phyloP scores from a whole-genome alignment of 2,888 invertebrate species.

The Psylliodes chrysocephalus region DNA sequence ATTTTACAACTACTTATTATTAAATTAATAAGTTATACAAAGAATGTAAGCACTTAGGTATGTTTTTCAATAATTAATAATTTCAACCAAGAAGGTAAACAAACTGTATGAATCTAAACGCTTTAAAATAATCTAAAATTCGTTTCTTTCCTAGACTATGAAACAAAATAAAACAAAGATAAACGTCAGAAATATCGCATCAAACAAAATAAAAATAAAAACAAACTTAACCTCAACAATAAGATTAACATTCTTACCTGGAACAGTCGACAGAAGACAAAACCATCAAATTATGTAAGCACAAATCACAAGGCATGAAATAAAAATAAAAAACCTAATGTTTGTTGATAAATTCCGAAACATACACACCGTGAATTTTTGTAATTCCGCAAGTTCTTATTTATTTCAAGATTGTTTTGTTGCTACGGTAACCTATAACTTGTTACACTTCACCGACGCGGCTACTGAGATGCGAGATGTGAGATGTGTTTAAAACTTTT shows the following conservation, averaged over 20 bases:
- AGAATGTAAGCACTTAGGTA: too few species aligned
- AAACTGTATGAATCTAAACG: too few species aligned
- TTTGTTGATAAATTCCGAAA: constrained; percentile 17
- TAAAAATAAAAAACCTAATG: constrained; percentile 1
- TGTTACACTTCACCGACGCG: background rate
- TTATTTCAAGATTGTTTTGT: background rate
- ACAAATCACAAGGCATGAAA: constrained; percentile 21
- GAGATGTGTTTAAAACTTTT: background rate
- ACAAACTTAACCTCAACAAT: constrained; percentile 20
- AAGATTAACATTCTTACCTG: constrained; percentile 7
- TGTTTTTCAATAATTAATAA: too few species aligned
- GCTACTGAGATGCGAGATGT: constrained; percentile 13
- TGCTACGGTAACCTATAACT: background rate
- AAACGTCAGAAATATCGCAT: background rate
- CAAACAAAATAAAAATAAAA: constrained; percentile 14
- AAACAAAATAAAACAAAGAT: background rate
- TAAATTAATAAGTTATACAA: too few species aligned
- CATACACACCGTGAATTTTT: constrained; percentile 2
- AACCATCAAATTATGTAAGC: constrained; percentile 18
- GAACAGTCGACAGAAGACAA: background rate
- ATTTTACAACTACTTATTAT: too few species aligned
- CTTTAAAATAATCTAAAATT: too few species aligned
- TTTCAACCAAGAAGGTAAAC: too few species aligned
- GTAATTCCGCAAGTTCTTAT: constrained; percentile 10
- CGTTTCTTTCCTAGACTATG: background rate